A percentile compares a stretch with the other conserved stretches of the same genome.
Evolutionary conservation across 2,113 vertebrate genomes (phyloP).

Genomic region (Cnemophilus loriae): DNA sequence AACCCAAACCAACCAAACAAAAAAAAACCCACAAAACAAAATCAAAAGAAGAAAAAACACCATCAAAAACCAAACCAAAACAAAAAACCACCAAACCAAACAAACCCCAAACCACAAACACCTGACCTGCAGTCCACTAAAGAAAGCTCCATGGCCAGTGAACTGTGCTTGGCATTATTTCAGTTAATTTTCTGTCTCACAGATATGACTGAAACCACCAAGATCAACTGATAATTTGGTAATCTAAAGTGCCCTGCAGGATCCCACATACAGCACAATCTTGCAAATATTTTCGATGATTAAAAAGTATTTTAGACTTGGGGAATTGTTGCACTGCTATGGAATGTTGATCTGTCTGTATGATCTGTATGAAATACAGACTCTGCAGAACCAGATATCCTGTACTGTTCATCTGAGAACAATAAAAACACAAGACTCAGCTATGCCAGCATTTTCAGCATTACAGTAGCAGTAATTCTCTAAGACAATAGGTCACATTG

Average conservation of each 20-base stretch:
- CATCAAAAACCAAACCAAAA: not conserved
- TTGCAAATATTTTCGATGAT: not conserved
- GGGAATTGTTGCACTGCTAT: not conserved
- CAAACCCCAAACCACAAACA: not conserved
- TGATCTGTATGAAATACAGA: not conserved
- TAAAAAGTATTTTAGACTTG: not conserved
- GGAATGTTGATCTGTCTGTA: not conserved
- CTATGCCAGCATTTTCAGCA: not conserved
- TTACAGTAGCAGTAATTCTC: not conserved
- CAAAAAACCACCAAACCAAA: no score
- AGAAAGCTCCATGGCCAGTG: not conserved
- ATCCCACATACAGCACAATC: not conserved
- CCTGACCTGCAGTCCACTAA: not conserved
- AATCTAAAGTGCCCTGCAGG: not conserved
- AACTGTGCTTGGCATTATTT: not conserved
- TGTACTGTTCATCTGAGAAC: not conserved
- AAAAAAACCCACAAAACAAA: no score
- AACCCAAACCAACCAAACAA: not conserved
- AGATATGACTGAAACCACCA: not conserved
- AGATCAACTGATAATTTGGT: not conserved
- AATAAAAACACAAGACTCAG: not conserved
- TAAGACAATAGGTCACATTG: not conserved
- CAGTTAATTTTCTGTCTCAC: not conserved
- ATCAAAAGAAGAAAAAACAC: no score
- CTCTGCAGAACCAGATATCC: not conserved